Evolutionary conservation across 2,888 invertebrate genomes (phyloP), one percentile per base, ranked within the genome.

Genomic region (Lobophora halterata): DNA sequence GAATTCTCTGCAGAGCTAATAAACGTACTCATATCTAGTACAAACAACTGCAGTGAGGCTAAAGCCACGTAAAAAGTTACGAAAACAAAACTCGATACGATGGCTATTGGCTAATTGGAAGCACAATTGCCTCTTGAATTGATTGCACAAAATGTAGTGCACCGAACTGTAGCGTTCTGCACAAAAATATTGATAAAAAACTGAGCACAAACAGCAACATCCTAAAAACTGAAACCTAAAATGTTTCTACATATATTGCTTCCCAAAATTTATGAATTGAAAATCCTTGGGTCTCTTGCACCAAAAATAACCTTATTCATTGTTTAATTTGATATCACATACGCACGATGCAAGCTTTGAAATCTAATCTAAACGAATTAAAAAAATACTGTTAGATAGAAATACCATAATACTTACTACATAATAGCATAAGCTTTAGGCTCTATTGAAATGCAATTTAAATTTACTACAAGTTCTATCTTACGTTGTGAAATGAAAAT

Each of bases 91-190:
- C 41, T 35, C 40, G 39, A 20, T 42, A 23, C 26, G 43, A 37
- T 38, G 32, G 28, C 28, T 45, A 49, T 41, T 36, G 53, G 49
- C 51, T 53, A 61, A 65, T 59, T 58, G 57, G 46, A 56, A 59
- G 58, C 63, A 53, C 65, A 63, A 65, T 61, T 55, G 57, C 52
- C 53, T 53, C 40, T 57, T 54, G 36, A 50, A 46, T 49, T 46
- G 50, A 48, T 46, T 40, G 44, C 32, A 40, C 34, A 33, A 46
- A 41, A 43, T 49, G 49, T 43, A 33, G 38, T 36, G 40, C 39
- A 20, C 38, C 36, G 25, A 44, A 46, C 35, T 29, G 13, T 32
- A 31, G 20, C 8, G 23, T 7, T n/a, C 7, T 6, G 20, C 18
- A 9, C 25, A 9, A n/a, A 34, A 21, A 25, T 30, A 14, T 30